Evolutionary conservation across 92 coral and sea anemone genomes (phyloP), one percentile per base, ranked within the genome.

Genomic region (Micromussa lordhowensis): DNA sequence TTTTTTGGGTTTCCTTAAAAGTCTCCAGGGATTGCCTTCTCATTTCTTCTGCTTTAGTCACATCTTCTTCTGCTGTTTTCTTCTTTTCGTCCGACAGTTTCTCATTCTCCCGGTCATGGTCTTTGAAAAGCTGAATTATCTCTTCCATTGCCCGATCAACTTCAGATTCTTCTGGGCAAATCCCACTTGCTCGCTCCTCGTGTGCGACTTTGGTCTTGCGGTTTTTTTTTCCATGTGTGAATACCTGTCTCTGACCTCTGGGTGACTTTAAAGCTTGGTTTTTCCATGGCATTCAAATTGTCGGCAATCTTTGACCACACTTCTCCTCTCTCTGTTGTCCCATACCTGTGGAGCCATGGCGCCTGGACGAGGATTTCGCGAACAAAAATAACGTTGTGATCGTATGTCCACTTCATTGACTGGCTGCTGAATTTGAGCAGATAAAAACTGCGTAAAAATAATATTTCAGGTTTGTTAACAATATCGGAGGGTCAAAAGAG

Each of bases 381-480:
- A 35, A 80, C 84, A 17, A 80, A 80, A 44, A 49, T 44, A 77
- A 40, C 22, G 61, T 75, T 75, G 51, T 92, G 94, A 3, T 82
- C 94, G 49, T 82, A 91, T 12, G 92, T 81, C 94, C 92, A 88
- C 88, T 88, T 91, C 94, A 83, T 91, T 30, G 92, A 77, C 85
- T 88, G 94, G 80, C 86, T 85, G 82, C 49, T 79, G 51, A 79
- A 79, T 79, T 79, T 57, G 28, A 79, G 82, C 82, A 72, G 18
- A 57, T 57, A 78, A 57, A 30, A 55, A 79, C 83, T 51, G 14
- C 16, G 82, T 79, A 55, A 55, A 79, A 79, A 79, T 54, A 51
- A 51, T 51, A 78, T 78, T 55, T 57, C 44, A 55, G 70, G 26
- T 79, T 79, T 55, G 24, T 40, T 4, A 2, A 55, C 57, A 79